Conservation (phyloP, 2,888 invertebrate genomes). For the Lordiphosa fenestrarum region DNA sequence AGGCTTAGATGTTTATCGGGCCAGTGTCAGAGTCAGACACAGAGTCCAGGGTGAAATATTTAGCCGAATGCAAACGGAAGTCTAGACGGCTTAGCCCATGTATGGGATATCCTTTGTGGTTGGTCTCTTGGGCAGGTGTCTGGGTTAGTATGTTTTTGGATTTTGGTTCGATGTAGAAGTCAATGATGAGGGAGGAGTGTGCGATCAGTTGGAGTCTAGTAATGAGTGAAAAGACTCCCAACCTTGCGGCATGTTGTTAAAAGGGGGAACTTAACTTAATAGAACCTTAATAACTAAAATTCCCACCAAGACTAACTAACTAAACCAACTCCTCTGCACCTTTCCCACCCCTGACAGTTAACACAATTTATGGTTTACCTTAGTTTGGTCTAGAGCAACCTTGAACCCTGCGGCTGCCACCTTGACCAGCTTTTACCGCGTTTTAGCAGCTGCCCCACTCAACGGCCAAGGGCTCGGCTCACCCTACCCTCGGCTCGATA, state of each 20-base stretch:
- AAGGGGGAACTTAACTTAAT: no score
- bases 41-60: constrained; percentile 6
- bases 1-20: constrained; percentile 66
- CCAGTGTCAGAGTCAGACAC: constrained; percentile 8
- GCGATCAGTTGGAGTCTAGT: no score
- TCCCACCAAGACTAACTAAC: no score
- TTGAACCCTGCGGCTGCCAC: constrained; percentile 29
- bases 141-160: no score
- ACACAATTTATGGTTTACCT: not conserved
- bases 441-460: constrained; percentile 27
- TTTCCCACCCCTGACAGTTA: constrained; percentile 2
- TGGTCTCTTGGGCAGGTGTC: constrained; percentile 25
- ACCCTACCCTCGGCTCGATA: constrained; percentile 14
- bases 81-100: constrained; percentile 49
- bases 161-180: no score
- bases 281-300: not conserved
- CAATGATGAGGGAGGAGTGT: no score
- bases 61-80: constrained; percentile 44
- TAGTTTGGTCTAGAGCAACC: constrained; percentile 21
- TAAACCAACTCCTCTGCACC: no score
- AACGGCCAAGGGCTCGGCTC: not conserved
- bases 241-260: no score
- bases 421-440: constrained; percentile 29
- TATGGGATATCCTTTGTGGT: constrained; percentile 19
- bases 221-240: no score